Base-by-base conservation (phyloP, 2,113 vertebrate genomes). In the Gavialis gangeticus region DNA sequence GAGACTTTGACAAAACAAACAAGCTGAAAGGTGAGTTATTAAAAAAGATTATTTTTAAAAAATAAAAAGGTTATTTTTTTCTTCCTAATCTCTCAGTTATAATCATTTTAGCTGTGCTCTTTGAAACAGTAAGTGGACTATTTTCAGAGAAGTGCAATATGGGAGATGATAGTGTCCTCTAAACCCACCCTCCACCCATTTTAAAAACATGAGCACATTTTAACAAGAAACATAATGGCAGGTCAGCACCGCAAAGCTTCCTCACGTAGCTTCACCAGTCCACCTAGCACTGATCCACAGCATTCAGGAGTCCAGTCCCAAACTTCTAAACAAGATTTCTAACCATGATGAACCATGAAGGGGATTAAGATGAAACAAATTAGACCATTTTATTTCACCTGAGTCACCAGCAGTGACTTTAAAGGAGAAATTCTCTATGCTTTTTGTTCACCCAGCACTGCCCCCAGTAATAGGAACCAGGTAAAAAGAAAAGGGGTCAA, bases 361-460 rank as follows among this genome's bases (percentile, higher is more conserved):
- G 87, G 89, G 93, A 92, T 83, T 84, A 80, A 94, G 82, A 79
- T 55, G 57, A 92, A 95, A 94, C 69, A 17, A 34, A 78, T 95
- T 80, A 85, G 84, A 85, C 22, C 82, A 87, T 87, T 91, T 71
- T 78, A 19, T 76, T 93, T 93, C 90, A 85, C 82, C 69, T 77
- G 79, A 37, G 76, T 66, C 77, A 93, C 59, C 88, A 94, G 91
- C 77, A 75, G n/a, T 3, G 11, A 85, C 89, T 93, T 92, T 76
- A 87, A 73, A 96, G 89, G 92, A 80, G 93, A 75, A 90, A 91
- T 89, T 63, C 85, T 30, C 46, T 56, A 64, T 21, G 63, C 4
- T 82, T 46, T 91, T 34, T 75, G 57, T 54, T 91, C 83, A 91
- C 79, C 73, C 28, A 3, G 69, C 64, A 21, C 4, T 89, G 58